Evolutionary conservation across 2,113 vertebrate genomes (phyloP), one percentile per base, ranked within the genome.

Genomic region (Pollimyrus isidori): DNA sequence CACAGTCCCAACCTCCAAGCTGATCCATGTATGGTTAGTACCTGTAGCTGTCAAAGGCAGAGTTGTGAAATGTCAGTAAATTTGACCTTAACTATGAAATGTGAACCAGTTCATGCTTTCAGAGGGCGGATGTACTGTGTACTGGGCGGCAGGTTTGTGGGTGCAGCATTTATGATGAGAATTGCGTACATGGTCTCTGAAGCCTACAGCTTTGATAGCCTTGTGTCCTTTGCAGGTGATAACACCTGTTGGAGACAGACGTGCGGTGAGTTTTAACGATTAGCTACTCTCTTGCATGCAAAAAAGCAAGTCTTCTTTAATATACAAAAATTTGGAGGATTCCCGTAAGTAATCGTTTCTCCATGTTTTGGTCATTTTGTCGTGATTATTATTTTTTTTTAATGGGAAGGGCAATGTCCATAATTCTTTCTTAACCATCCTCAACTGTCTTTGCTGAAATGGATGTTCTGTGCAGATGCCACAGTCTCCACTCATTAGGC

Each of bases 201-300:
- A n/a, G 11, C n/a, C 11, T 21, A n/a, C 45, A 46, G 84, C 42
- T 84, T 21, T 88, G 30, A 87, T n/a, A 46, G 83, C 86, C 46
- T 85, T 65, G 87, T 91, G 23, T 49, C 90, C 42, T 93, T 93
- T 94, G 87, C 92, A 96, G 95, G 92, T 91, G 35, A 87, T 85
- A 53, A 90, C 93, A 23, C 88, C 90, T 49, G 86, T 92, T 35
- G 89, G 90, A 52, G 86, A 58, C 42, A 90, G 91, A 91, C 94
- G 93, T 93, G 93, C 94, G 95, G 94, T 96, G 91, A 96, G 95
- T 95, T 73, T n/a, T 10, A 88, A 45, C 7, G n/a, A 53, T 92
- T 35, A 30, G 84, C 86, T 35, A 46, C 39, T 58, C 86, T 76
- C 26, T 50, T 73, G 39, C 50, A 73, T 62, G 35, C 48, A 86